phyloP scores from a whole-genome alignment of 2,888 invertebrate genomes.

The Drosophila merina region DNA sequence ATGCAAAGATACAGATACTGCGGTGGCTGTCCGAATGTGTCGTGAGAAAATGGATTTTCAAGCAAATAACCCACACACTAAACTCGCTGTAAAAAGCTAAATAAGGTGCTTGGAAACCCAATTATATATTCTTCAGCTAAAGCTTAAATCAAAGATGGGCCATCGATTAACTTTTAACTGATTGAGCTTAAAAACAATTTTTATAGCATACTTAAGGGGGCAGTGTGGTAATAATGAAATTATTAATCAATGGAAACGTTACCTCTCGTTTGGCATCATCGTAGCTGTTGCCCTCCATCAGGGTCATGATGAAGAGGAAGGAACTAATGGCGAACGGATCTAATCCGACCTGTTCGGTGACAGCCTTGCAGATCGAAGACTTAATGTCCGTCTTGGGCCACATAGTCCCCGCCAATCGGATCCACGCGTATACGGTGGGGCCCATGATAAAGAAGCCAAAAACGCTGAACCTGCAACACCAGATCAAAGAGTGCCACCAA shows the following conservation, averaged over 20 bases:
- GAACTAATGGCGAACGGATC: slow-evolving; percentile 86
- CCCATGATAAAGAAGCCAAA: slow-evolving; percentile 88
- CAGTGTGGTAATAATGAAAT: not conserved
- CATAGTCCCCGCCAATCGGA: slow-evolving; percentile 86
- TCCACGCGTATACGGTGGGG: slow-evolving; percentile 88
- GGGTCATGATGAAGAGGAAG: slow-evolving; percentile 86
- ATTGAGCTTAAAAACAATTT: not conserved
- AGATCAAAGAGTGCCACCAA: not conserved
- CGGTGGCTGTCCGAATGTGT: slow-evolving; percentile 48
- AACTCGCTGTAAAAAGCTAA: slow-evolving; percentile 12
- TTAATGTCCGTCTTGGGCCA: slow-evolving; percentile 83
- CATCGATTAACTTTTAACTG: too few relatives aligned
- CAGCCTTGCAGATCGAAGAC: slow-evolving; percentile 83
- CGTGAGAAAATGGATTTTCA: slow-evolving; percentile 75
- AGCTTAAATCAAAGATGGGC: not conserved
- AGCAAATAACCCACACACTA: slow-evolving; percentile 54
- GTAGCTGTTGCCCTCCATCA: slow-evolving; percentile 85
- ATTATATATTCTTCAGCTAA: slow-evolving; percentile 4
- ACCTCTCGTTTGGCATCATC: slow-evolving; percentile 85
- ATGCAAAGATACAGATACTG: slow-evolving; percentile 31
- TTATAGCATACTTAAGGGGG: not conserved
- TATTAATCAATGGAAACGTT: slow-evolving; percentile 28
- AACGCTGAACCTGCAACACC: slow-evolving; percentile 85
- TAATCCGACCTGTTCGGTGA: slow-evolving; percentile 86
- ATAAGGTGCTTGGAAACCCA: slow-evolving; percentile 29